Base-by-base conservation (phyloP, 2,888 invertebrate species). In the Machimus atricapillus region DNA sequence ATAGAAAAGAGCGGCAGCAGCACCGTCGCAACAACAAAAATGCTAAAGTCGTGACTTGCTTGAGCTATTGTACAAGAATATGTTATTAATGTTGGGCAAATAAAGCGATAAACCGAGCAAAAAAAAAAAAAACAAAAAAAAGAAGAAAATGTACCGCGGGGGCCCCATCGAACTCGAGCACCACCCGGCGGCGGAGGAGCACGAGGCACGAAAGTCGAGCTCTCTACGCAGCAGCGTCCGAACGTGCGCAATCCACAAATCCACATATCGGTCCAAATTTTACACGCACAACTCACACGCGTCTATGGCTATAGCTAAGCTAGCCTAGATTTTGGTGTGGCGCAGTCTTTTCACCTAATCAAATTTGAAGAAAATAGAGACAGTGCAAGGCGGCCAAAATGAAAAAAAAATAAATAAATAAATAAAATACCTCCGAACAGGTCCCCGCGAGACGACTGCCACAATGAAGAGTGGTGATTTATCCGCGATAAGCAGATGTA, bases 61-160 rank as follows among this genome's bases (percentile, higher is more conserved):
- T 88, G 87, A 85, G 87, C 87, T 85, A 88, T 88, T 88, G 87
- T 87, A 87, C 87, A 87, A 87, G 87, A 88, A 87, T 87, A 88
- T 87, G 88, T 88, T 88, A 88, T 88, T 88, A 87, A 87, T 87
- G 86, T 87, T 88, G 86, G 79, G 85, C 85, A 74, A 87, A 87
- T 87, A 88, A 88, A 78, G 66, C 73, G 81, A 82, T 4, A 14
- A 40, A 74, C 27, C 43, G 27, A 37, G 27, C 12, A 73, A 83
- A 37, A 76, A 19, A 34, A 74, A 31, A 23, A 31, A 74, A 74
- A 31, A 23, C 16, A 74, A 74, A 74, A 37, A 7, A 7, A 74
- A 37, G 7, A 7, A 0, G 7, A 37, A 37, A 8, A 9, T 9
- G 12, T 16, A 76, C 76, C 34, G 31, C 31, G 31, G 76, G 27